Evolutionary conservation across 2,797 vertebrate genomes (phyloP).

Genomic region (Acestrorhynchus altus): DNA sequence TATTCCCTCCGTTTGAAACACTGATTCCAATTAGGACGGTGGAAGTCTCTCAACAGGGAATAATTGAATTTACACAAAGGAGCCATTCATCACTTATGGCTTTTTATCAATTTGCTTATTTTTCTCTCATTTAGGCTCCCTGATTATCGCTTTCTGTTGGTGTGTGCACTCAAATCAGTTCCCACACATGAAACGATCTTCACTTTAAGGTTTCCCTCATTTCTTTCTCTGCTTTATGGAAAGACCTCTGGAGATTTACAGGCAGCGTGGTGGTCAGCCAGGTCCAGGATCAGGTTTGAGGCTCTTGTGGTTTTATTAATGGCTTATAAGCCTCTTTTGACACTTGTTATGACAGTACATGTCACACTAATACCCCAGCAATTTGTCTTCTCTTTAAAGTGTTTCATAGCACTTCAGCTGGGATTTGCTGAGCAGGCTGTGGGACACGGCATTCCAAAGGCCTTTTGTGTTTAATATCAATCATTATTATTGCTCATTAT

Average conservation of each 20-base stretch:
- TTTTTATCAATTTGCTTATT: slow-evolving; percentile 19
- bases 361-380: neutral
- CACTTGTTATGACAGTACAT: slow-evolving; percentile 41
- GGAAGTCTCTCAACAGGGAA: slow-evolving; percentile 20
- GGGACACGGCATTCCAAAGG: neutral
- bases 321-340: slow-evolving; percentile 17
- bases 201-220: neutral
- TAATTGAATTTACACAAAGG: slow-evolving; percentile 36
- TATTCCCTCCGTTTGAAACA: neutral
- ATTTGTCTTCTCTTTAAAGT: slow-evolving; percentile 38
- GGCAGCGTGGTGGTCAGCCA: neutral
- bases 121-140: slow-evolving; percentile 27
- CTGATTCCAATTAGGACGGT: slow-evolving; percentile 27
- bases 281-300: neutral
- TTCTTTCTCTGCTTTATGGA: neutral
- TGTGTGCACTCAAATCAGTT: neutral
- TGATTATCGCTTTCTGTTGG: neutral
- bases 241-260: neutral
- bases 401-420: neutral
- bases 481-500: neutral
- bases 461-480: neutral
- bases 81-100: slow-evolving; percentile 31
- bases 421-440: neutral
- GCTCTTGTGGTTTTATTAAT: slow-evolving; percentile 2
- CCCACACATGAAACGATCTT: neutral